Evolutionary conservation across 2,888 invertebrate species (phyloP), one percentile per base, ranked within the genome.

Genomic region (Dendrolimus houi): DNA sequence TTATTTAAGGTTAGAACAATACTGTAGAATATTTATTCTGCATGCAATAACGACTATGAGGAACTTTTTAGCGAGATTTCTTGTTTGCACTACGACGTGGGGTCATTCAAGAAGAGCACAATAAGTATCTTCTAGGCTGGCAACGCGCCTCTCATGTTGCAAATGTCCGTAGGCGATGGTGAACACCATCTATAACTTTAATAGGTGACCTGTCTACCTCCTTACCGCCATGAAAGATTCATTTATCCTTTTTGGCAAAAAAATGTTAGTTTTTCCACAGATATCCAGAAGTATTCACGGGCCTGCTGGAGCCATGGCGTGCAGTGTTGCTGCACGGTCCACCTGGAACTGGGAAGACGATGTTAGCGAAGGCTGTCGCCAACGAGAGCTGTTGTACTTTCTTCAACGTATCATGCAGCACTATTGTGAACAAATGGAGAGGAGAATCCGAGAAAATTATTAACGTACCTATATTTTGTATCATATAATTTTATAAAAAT

Each of bases 401-500:
- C 85, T 97, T 99, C 80, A 98, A 98, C 76, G 94, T 98, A 12
- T 95, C 97, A 2, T 95, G 97, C 60, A 96, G 97, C 71, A 94
- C 95, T 2, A 93, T 98, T 54, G 93, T 98, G n/a, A 97, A 96
- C 72, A 99, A 99, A 83, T 98, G 98, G 98, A 91, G 98, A 42
- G 98, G 98, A 0, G 98, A 99, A 69, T 98, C 98, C 0, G 98
- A 98, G 87, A 98, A 98, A 85, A 94, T 97, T 67, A 92, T 98
- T 54, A 94, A 96, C 86, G 96, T 95, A n/a, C n/a, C n/a, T n/a
- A 29, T 29, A 29, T 29, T 29, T 29, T 29, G 6, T 6, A 6
- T 3, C 6, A 3, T 29, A 29, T 3, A 3, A 29, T 29, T 29
- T 29, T 29, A 29, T 29, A 6, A 3, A 29, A 29, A 6, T 29